Evolutionary conservation across 2,113 vertebrate species (phyloP).

Genomic region (Donacobius atricapilla): DNA sequence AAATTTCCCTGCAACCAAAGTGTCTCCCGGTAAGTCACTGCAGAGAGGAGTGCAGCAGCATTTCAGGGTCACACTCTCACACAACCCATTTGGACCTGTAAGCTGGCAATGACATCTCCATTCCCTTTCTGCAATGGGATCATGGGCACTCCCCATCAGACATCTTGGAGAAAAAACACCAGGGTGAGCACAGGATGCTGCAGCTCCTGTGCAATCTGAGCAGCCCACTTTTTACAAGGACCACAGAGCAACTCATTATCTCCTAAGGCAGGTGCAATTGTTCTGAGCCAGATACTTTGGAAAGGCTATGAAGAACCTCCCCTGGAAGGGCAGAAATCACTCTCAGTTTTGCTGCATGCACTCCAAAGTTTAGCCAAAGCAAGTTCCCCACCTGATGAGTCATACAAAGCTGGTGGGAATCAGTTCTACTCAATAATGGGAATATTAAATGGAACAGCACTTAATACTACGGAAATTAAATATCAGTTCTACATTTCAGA

Average conservation of each 20-base stretch:
- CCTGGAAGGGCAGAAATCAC: neutral
- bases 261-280: neutral
- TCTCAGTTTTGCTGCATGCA: neutral
- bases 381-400: neutral
- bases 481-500: neutral
- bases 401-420: neutral
- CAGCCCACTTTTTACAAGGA: neutral
- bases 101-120: neutral
- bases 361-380: neutral
- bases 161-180: neutral
- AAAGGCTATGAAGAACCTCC: neutral
- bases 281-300: neutral
- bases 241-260: neutral
- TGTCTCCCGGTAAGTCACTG: neutral
- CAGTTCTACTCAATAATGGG: neutral
- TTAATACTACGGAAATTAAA: neutral
- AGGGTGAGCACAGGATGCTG: neutral
- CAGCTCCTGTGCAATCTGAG: neutral
- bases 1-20: neutral
- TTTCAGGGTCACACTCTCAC: neutral
- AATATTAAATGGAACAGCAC: neutral
- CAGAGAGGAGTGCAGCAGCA: neutral
- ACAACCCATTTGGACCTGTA: neutral
- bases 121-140: neutral
- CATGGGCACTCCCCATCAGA: neutral